phyloP scores from a whole-genome alignment of 2,888 invertebrate species.

The Campoletis raptor region DNA sequence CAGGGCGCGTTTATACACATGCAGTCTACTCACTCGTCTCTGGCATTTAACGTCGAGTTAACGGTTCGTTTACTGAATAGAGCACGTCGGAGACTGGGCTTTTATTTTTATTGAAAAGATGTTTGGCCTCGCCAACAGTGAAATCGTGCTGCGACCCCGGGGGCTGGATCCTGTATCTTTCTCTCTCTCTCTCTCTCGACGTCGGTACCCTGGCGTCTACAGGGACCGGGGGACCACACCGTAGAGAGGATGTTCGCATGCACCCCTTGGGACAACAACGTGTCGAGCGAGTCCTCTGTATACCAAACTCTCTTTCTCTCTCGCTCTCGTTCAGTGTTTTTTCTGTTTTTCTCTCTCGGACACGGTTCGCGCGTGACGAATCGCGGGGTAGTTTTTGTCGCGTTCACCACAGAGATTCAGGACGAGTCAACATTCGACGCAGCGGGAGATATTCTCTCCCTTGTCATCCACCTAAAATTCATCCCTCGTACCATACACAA shows the following conservation, averaged over 20 bases:
- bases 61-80: constrained; percentile 82
- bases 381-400: constrained; percentile 81
- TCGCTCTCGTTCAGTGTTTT: background rate
- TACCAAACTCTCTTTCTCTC: constrained; percentile 30
- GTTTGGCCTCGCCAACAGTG: constrained; percentile 78
- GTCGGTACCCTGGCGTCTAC: constrained; percentile 42
- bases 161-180: constrained; percentile 55
- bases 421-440: constrained; percentile 81
- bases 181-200: constrained; percentile 28
- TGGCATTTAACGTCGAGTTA: constrained; percentile 82
- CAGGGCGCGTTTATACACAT: constrained; percentile 33
- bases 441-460: constrained; percentile 75
- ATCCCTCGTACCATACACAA: constrained; percentile 17
- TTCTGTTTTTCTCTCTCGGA: constrained; percentile 22
- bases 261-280: constrained; percentile 64
- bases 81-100: constrained; percentile 71
- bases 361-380: constrained; percentile 78
- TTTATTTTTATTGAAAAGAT: constrained; percentile 80
- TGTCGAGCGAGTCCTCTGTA: constrained; percentile 42
- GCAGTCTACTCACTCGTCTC: constrained; percentile 61
- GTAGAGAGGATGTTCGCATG: constrained; percentile 43
- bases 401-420: constrained; percentile 76
- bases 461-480: constrained; percentile 39
- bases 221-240: constrained; percentile 60
- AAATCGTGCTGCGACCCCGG: constrained; percentile 73